Conservation (phyloP, 2,888 invertebrate species). For the Erynnis tages region DNA sequence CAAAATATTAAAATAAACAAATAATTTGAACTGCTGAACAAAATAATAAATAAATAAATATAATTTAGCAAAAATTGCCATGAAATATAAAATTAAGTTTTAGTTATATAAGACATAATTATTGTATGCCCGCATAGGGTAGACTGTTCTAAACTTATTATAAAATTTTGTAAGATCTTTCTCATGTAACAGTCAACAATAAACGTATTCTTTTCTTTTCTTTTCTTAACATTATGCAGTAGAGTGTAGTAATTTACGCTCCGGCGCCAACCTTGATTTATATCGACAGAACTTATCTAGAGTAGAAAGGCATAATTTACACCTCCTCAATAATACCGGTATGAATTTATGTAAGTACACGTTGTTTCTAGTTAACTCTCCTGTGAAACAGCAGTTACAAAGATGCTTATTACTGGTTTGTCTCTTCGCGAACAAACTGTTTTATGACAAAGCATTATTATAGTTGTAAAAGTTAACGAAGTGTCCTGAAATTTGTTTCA, state of each 20-base stretch:
- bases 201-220: no score
- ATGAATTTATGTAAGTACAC: slow-evolving; percentile 6
- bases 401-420: slow-evolving; percentile 9
- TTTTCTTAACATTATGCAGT: no score
- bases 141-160: no score
- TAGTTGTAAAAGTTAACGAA: slow-evolving; percentile 10
- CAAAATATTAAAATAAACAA: no score
- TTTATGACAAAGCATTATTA: not conserved
- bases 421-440: slow-evolving; percentile 1
- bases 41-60: no score
- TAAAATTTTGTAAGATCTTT: no score
- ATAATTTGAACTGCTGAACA: no score
- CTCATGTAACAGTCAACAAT: no score
- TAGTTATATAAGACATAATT: no score
- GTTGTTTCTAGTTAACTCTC: slow-evolving; percentile 1
- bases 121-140: no score
- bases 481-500: slow-evolving; percentile 3
- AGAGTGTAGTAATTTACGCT: not conserved
- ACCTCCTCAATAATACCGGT: slow-evolving; percentile 6
- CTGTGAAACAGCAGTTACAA: slow-evolving; percentile 7
- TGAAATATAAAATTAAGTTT: no score
- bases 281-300: slow-evolving; percentile 2
- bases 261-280: slow-evolving; percentile 7
- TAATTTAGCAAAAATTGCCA: no score
- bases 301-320: slow-evolving; percentile 3